phyloP scores from a whole-genome alignment of 1,140 invertebrate genomes.

The Bombus soroeensis region DNA sequence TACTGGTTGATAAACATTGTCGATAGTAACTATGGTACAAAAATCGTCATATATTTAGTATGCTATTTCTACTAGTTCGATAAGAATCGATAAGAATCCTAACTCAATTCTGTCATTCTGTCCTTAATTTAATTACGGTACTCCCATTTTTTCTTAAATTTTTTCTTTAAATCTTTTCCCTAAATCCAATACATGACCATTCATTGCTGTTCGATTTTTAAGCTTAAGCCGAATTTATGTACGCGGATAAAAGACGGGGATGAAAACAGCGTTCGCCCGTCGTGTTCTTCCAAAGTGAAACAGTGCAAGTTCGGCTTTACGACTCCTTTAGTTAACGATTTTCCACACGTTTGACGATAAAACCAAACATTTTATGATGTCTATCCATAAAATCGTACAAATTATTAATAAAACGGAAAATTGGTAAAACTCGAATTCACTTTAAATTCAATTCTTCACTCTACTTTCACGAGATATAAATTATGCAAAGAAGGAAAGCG shows the following conservation, averaged over 20 bases:
- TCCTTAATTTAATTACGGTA: not conserved
- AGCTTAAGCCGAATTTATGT: not conserved
- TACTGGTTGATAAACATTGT: not conserved
- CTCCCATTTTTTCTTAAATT: too few species aligned
- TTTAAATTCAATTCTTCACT: not conserved
- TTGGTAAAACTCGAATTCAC: not conserved
- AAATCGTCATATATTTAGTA: not conserved
- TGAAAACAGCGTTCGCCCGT: too few species aligned
- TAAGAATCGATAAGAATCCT: too few species aligned
- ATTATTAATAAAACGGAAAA: not conserved
- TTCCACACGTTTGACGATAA: not conserved
- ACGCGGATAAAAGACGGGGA: too few species aligned
- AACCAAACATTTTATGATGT: not conserved
- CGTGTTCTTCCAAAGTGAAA: too few species aligned
- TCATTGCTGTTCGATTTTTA: not conserved
- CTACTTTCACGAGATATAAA: not conserved
- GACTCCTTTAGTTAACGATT: too few species aligned
- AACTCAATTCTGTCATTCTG: not conserved
- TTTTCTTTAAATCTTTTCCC: not conserved
- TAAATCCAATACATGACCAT: not conserved
- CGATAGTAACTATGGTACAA: not conserved
- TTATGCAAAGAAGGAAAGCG: not conserved
- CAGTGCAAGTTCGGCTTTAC: too few species aligned
- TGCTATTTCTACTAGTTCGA: not conserved
- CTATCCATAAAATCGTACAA: not conserved